These are phyloP conservation scores for Tetropium fuscum DNA, from an alignment of 2,888 invertebrate species.

Conservation along the genomic window DNA sequence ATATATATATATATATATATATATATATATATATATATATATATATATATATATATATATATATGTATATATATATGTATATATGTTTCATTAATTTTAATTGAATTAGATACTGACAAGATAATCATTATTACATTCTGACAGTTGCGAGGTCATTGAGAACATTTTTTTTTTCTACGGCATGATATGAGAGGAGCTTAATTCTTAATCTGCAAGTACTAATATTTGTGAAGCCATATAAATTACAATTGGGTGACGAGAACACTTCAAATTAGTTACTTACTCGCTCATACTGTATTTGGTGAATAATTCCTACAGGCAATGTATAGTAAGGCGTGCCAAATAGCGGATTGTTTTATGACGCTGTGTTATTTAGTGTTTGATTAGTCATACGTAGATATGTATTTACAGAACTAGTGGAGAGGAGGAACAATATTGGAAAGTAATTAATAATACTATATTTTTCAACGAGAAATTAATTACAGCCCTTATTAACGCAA, in stretches of 20 bases:
- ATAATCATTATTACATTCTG: not conserved
- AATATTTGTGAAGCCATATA: conserved; percentile 13
- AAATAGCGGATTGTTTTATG: not conserved
- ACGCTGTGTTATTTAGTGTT: not conserved
- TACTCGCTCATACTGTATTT: conserved; percentile 5
- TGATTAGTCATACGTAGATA: too few species aligned
- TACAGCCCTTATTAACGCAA: too few species aligned
- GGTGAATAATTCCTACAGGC: conserved; percentile 6
- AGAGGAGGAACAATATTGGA: too few species aligned
- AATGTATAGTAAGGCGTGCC: conserved; percentile 8
- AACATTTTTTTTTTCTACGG: not conserved
- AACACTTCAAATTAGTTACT: conserved; percentile 1
- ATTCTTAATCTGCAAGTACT: conserved; percentile 5
- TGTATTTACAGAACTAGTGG: too few species aligned
- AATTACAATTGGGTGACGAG: conserved; percentile 6
- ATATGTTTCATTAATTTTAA: too few species aligned
- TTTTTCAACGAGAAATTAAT: too few species aligned
- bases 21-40: too few species aligned
- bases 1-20: too few species aligned
- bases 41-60: too few species aligned
- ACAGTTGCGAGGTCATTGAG: not conserved
- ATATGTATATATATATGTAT: too few species aligned
- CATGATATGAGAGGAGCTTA: not conserved
- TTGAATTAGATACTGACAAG: not conserved
- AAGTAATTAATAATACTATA: too few species aligned